Percentiles rank a stretch among this genome's conserved stretches.
phyloP scores from a whole-genome alignment of 2,797 vertebrate genomes.

The Petrocephalus sullivani region DNA sequence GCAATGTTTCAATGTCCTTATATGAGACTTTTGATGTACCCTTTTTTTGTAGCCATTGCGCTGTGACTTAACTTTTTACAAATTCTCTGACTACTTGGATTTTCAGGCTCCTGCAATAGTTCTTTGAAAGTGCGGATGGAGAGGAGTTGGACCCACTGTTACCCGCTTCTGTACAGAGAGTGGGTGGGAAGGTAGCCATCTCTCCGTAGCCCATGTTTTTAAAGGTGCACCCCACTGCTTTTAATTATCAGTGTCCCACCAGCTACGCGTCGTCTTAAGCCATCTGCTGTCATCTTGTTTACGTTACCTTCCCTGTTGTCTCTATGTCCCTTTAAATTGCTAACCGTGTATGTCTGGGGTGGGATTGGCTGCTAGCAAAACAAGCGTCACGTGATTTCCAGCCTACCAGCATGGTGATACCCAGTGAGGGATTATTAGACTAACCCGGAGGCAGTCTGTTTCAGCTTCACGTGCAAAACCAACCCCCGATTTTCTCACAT shows the following conservation, averaged over 20 bases:
- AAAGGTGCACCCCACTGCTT: slow-evolving; percentile 27
- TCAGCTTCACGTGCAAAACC: neutral
- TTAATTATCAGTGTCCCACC: slow-evolving; percentile 32
- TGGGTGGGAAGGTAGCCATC: slow-evolving; percentile 15
- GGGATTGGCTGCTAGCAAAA: slow-evolving; percentile 17
- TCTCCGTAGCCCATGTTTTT: neutral
- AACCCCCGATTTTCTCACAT: neutral
- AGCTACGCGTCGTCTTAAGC: slow-evolving; percentile 27
- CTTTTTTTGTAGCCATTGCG: neutral
- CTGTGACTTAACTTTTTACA: neutral
- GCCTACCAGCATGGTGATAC: neutral
- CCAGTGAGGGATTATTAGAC: neutral
- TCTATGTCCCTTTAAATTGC: slow-evolving; percentile 34
- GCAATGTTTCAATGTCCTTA: neutral
- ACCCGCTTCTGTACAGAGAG: neutral
- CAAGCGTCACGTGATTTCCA: neutral
- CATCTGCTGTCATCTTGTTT: slow-evolving; percentile 15
- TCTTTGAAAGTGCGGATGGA: neutral
- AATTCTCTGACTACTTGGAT: neutral
- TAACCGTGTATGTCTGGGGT: slow-evolving; percentile 7
- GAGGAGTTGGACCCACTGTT: neutral
- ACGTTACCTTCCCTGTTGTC: slow-evolving; percentile 18
- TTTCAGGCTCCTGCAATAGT: neutral
- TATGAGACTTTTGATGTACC: neutral
- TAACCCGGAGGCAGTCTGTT: neutral